Base-by-base conservation (phyloP, 2,113 vertebrate genomes). In the Tympanuchus pallidicinctus region DNA sequence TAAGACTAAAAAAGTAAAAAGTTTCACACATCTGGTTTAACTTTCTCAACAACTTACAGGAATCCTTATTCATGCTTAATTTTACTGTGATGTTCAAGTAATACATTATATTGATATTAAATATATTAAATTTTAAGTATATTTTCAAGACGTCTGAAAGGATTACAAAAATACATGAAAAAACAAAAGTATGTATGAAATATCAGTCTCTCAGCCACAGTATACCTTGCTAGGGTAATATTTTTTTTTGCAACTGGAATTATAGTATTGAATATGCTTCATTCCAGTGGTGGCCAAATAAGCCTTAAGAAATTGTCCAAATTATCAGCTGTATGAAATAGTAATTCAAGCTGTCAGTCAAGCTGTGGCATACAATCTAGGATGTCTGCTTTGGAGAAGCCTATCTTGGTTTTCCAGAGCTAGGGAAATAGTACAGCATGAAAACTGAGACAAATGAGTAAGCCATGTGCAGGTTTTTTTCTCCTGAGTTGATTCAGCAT, bases 401-500 rank as follows among this genome's bases (percentile, higher is more conserved):
- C 11, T 59, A 27, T 48, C 74, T 75, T 65, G 13, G 8, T 63
- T 88, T 92, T 27, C 52, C n/a, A 54, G 38, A 47, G 11, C 6
- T 57, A 19, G 81, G 71, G 36, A 42, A 67, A 82, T 79, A 4
- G 32, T 84, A 7, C 42, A 66, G 50, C 0, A 2, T 27, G 40
- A 59, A 92, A 92, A 89, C 42, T 82, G 74, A 90, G 59, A 89
- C 30, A 79, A 88, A 89, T 42, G 7, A 73, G 28, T 30, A 61
- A 91, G n/a, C 21, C 19, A 60, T 50, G 40, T 24, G 43, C 1
- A 47, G 25, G 18, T 45, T 76, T 45, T 28, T 28, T 52, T 27
- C 32, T 54, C 32, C 63, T 45, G 40, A 92, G 81, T 15, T 22
- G 86, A 36, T 42, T 71, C 54, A 69, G n/a, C 38, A 93, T 10